phyloP scores from a whole-genome alignment of 2,888 invertebrate species.

The Nomada fucata region DNA sequence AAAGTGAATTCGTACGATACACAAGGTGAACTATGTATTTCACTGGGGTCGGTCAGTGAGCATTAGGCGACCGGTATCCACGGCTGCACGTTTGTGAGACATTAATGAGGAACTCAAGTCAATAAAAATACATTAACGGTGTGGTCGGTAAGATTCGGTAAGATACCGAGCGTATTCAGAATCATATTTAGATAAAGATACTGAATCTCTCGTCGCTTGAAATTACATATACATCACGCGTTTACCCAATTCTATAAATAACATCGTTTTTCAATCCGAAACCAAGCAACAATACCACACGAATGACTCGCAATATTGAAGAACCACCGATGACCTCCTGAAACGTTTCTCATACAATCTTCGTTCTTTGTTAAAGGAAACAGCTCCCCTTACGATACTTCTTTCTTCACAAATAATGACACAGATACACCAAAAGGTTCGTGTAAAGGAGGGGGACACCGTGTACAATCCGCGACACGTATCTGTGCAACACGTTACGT shows the following conservation, averaged over 20 bases:
- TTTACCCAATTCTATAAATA: neutral
- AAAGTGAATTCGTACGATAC: constrained; percentile 27
- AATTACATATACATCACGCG: neutral
- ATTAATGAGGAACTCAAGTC: too few relatives aligned
- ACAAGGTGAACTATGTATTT: constrained; percentile 2
- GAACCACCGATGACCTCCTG: neutral
- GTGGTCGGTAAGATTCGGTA: too few relatives aligned
- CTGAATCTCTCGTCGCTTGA: too few relatives aligned
- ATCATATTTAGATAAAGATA: too few relatives aligned
- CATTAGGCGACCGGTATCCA: neutral
- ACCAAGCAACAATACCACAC: neutral
- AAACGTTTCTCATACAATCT: neutral
- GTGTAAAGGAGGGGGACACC: neutral
- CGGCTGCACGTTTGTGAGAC: neutral
- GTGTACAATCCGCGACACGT: neutral
- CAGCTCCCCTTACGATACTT: constrained; percentile 5
- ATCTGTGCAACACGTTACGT: neutral
- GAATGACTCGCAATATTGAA: neutral
- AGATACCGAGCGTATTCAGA: too few relatives aligned
- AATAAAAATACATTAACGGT: too few relatives aligned
- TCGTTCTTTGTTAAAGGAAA: neutral
- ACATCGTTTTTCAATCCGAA: neutral
- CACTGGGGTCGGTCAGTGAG: neutral
- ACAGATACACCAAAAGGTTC: neutral
- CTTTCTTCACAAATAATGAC: neutral